Conservation (phyloP, 2,113 vertebrate genomes). For the Cacatua alba region DNA sequence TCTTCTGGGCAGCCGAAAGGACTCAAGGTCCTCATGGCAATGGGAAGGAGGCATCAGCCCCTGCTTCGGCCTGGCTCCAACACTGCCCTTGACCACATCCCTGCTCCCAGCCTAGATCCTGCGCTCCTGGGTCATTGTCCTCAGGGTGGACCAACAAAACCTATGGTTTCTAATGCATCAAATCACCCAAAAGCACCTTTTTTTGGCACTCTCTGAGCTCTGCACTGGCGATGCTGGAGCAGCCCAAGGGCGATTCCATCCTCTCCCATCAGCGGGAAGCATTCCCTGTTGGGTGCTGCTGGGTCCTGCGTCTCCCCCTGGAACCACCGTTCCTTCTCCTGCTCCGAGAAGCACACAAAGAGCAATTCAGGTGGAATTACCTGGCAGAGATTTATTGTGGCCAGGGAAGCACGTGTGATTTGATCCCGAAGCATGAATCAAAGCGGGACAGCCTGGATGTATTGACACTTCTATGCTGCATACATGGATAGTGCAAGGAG, state of each 20-base stretch:
- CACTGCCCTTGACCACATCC: not conserved
- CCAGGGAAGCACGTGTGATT: not conserved
- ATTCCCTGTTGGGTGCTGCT: rapidly evolving
- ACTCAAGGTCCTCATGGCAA: rapidly evolving
- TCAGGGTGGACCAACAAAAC: not conserved
- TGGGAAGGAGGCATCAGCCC: not conserved
- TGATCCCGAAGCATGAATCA: not conserved
- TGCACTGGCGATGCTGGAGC: not conserved
- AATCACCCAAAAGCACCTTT: not conserved
- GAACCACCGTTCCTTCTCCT: not conserved
- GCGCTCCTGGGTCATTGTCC: rapidly evolving
- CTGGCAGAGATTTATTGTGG: not conserved
- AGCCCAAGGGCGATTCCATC: not conserved
- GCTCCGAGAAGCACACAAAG: not conserved
- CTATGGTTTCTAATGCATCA: not conserved
- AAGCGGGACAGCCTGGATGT: not conserved
- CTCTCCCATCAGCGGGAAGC: not conserved
- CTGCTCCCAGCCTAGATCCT: not conserved
- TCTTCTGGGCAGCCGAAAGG: not conserved
- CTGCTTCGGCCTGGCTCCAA: not conserved
- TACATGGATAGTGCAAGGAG: not conserved
- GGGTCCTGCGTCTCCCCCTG: not conserved
- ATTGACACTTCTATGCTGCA: not conserved
- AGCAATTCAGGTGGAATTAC: slow-evolving; percentile 15
- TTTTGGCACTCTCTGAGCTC: not conserved